A percentile compares a stretch with the other conserved stretches of the same genome.
These are phyloP conservation scores for Euglossa dilemma DNA, from an alignment of 1,140 invertebrate genomes.

Conservation along the genomic window DNA sequence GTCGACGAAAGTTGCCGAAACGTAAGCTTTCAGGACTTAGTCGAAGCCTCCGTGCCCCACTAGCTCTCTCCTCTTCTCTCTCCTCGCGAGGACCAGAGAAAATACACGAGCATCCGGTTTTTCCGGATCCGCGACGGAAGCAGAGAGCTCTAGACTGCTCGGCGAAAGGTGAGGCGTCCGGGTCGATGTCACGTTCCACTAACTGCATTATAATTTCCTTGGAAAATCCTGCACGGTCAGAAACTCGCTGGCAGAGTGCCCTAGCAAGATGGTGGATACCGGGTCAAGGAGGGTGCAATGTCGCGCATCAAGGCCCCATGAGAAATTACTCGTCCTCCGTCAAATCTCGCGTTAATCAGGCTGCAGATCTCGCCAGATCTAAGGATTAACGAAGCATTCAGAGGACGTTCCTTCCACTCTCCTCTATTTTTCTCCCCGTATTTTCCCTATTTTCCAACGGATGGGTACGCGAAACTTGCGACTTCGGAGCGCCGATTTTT, in stretches of 20 bases:
- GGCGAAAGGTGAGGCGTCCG: constrained; percentile 15
- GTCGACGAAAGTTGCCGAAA: constrained; percentile 32
- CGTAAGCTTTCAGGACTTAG: constrained; percentile 36
- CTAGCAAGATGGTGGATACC: constrained; percentile 20
- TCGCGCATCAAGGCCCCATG: constrained; percentile 25
- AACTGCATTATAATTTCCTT: constrained; percentile 52
- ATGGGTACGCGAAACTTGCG: too few relatives aligned
- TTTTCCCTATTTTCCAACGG: too few relatives aligned
- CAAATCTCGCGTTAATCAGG: constrained; percentile 46
- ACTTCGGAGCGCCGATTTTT: too few relatives aligned
- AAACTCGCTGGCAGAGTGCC: constrained; percentile 26
- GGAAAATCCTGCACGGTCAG: constrained; percentile 24
- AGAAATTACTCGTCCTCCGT: constrained; percentile 59
- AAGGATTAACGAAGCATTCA: background rate
- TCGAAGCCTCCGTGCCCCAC: background rate
- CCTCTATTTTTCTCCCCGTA: background rate
- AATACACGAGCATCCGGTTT: constrained; percentile 19
- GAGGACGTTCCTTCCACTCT: background rate
- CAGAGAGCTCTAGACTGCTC: background rate
- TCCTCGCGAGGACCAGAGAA: background rate
- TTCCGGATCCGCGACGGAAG: constrained; percentile 3
- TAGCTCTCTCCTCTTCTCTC: background rate
- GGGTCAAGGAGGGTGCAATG: constrained; percentile 26
- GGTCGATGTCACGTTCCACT: constrained; percentile 34
- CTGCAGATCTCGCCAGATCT: too few relatives aligned